Evolutionary conservation across 2,888 invertebrate genomes (phyloP).

Genomic region (Scaptomyza tumidula): DNA sequence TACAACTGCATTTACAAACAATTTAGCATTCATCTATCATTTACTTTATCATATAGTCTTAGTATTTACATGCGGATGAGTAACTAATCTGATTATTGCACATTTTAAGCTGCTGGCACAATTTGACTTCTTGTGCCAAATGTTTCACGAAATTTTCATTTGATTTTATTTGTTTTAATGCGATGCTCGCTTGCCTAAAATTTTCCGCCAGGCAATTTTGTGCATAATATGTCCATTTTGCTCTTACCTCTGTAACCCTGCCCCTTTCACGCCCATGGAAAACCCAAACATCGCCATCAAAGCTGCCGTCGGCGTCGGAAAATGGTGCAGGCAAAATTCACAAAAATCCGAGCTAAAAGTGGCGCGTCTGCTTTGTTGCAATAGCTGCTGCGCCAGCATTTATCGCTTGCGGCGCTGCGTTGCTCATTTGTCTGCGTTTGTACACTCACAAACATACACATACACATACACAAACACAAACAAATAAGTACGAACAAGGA

Average conservation of each 20-base stretch:
- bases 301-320: background rate
- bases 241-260: background rate
- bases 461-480: background rate
- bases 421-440: constrained; percentile 10
- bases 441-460: background rate
- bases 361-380: constrained; percentile 1
- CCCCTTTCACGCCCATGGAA: background rate
- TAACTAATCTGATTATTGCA: background rate
- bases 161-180: constrained; percentile 3
- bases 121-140: constrained; percentile 3
- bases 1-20: too few relatives aligned
- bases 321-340: constrained; percentile 2
- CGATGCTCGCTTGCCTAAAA: background rate
- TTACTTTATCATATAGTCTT: too few relatives aligned
- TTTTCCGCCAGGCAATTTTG: background rate
- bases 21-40: too few relatives aligned
- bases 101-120: background rate
- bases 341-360: background rate
- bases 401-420: constrained; percentile 8
- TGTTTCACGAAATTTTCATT: constrained; percentile 4
- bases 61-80: background rate
- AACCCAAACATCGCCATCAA: background rate
- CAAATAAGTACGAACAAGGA: background rate
- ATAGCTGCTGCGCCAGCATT: constrained; percentile 3
- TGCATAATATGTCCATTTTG: background rate